A percentile compares a stretch with the other conserved stretches of the same genome.
These are phyloP conservation scores for Arenicola marina DNA, from an alignment of 2,888 invertebrate species.

Conservation along the genomic window DNA sequence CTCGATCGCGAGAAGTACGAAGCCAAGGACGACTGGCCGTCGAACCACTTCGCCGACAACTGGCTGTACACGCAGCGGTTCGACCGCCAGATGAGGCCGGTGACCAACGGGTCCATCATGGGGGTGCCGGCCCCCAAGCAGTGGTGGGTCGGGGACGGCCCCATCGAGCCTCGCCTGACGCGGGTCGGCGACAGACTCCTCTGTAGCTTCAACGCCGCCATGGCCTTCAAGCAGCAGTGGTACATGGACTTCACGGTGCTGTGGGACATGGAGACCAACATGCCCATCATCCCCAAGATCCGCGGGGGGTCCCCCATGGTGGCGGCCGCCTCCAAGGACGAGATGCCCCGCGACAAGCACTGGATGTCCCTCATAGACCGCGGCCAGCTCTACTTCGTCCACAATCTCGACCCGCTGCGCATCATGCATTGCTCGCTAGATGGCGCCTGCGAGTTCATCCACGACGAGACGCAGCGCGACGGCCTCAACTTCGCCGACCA, in stretches of 20 bases:
- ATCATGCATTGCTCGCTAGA: slow-evolving; percentile 33
- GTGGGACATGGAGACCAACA: slow-evolving; percentile 35
- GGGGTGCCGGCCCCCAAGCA: slow-evolving; percentile 40
- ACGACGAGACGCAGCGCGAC: slow-evolving; percentile 24
- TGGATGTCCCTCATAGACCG: slow-evolving; percentile 35
- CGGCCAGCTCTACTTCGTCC: slow-evolving; percentile 37
- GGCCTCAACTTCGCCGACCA: slow-evolving; percentile 35
- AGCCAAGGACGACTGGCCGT: slow-evolving; percentile 34
- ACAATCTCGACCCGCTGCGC: slow-evolving; percentile 40
- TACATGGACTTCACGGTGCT: slow-evolving; percentile 37
- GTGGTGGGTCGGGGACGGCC: slow-evolving; percentile 40
- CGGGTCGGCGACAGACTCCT: slow-evolving; percentile 28
- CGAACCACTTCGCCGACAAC: slow-evolving; percentile 42
- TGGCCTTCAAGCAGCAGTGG: slow-evolving; percentile 29
- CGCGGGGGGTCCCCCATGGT: slow-evolving; percentile 38
- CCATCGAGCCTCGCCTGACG: slow-evolving; percentile 39
- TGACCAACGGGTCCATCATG: slow-evolving; percentile 34
- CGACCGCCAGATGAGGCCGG: slow-evolving; percentile 33
- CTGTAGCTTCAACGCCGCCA: slow-evolving; percentile 37
- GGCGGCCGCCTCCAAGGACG: slow-evolving; percentile 34
- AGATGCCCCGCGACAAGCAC: slow-evolving; percentile 42
- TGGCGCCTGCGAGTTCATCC: slow-evolving; percentile 35
- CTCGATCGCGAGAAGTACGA: slow-evolving; percentile 39
- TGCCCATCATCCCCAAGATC: slow-evolving; percentile 37
- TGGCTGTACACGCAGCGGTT: slow-evolving; percentile 40